Evolutionary conservation across 2,888 invertebrate species (phyloP), one percentile per base, ranked within the genome.

Genomic region (Drosophila buzzatii): DNA sequence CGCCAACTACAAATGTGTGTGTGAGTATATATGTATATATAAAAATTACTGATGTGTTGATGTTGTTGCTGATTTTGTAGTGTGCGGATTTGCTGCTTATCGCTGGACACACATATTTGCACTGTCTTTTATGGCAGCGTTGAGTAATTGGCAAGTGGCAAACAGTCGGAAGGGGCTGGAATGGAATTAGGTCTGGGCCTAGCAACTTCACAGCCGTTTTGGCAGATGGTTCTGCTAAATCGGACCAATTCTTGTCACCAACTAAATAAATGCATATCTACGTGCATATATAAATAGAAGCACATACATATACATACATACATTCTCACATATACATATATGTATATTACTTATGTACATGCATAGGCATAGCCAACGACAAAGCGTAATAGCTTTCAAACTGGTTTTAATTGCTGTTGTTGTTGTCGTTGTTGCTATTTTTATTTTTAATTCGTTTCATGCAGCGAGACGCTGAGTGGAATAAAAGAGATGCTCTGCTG

Each of bases 61-160:
- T 47, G 12, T 49, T 55, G 39, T 27, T 58, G 53, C 51, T 76
- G 65, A 47, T 62, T 53, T 61, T 65, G 51, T 70, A 33, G 55
- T 56, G 51, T 60, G 45, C 70, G 79, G 75, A 79, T 77, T 77
- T 79, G 66, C 75, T 79, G 77, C 79, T 77, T 79, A 77, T 77
- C 76, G 76, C 79, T 73, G 77, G 68, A 76, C 59, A 60, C 57
- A 76, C 56, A 60, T 61, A 81, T 77, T 76, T 77, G 77, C 70
- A 84, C 61, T 65, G 79, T 81, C 79, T 80, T 80, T 82, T 70
- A 82, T 82, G 73, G 73, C 73, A 69, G 63, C 66, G 60, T 68
- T 83, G 79, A 81, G 79, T 83, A 81, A 77, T 80, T 80, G 79
- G 42, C 69, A 81, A 70, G 57, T 72, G 60, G 51, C 18, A 31